Evolutionary conservation across 2,797 vertebrate genomes (phyloP), one percentile per base, ranked within the genome.

Genomic region (Coregonus sp.): DNA sequence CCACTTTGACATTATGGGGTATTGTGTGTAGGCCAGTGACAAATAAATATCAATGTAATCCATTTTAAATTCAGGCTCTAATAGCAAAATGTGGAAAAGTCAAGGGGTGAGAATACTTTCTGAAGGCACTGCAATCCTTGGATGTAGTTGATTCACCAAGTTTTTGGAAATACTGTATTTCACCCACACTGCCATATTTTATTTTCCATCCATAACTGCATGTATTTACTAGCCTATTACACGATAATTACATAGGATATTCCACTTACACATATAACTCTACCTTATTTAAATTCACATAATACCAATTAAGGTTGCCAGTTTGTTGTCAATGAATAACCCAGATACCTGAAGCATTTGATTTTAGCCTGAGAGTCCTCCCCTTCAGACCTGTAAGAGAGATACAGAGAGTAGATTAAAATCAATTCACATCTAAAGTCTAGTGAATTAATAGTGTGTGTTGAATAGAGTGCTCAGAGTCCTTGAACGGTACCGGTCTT

Each of bases 361-460:
- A 96, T 93, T 95, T 96, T 97, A 74, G 93, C 87, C 73, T 96
- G 94, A 76, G 93, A 95, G 82, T 97, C 95, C 18, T 96, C 95
- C 79, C 91, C 95, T 89, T 97, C 96, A 75, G 93, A 95, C 92
- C 96, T 97, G 86, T 12, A 75, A 18, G 37, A 40, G 35, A 81
- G 61, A 78, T 29, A 81, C 2, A 72, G 76, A n/a, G 82, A 2
- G 81, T 7, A 11, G 72, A 7, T 31, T 6, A 78, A 40, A 77
- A 25, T 2, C 31, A 69, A 18, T 50, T 16, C 11, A 74, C 76
- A 82, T 66, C 40, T 47, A 20, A 25, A 74, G 0, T 52, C 33
- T 37, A 63, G 5, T 16, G 56, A 72, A 31, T 20, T 40, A 71
- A 74, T 29, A 59, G 12, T 35, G 11, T 59, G 3, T 29, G 14